Evolutionary conservation across 1,140 invertebrate species (phyloP).

Genomic region (Caenorhabditis briggsae): DNA sequence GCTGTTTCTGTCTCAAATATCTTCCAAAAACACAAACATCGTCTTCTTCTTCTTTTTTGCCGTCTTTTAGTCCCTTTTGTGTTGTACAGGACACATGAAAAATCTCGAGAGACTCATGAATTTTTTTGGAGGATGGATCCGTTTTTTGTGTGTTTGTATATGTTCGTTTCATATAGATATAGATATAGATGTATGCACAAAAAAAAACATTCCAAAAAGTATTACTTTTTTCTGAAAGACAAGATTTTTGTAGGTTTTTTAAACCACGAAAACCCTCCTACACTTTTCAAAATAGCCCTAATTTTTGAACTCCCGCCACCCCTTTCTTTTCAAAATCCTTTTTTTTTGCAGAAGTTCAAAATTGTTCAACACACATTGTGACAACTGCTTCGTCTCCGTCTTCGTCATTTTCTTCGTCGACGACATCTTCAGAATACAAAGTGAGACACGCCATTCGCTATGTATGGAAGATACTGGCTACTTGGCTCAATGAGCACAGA

Average conservation of each 20-base stretch:
- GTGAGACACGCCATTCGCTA: slow-evolving; percentile 33
- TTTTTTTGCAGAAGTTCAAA: slow-evolving; percentile 37
- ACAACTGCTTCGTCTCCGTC: background rate
- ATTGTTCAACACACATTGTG: slow-evolving; percentile 44
- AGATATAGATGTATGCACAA: background rate
- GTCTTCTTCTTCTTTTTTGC: background rate
- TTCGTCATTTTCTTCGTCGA: background rate
- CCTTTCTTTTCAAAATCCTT: background rate
- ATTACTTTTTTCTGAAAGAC: background rate
- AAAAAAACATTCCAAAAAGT: slow-evolving; percentile 13
- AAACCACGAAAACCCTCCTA: no score
- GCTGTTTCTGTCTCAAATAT: background rate
- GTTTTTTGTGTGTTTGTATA: background rate
- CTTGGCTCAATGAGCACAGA: slow-evolving; percentile 11
- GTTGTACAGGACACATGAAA: background rate
- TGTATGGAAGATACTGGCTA: background rate
- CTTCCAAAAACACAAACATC: background rate
- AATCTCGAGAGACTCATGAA: slow-evolving; percentile 48
- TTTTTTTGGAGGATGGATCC: background rate
- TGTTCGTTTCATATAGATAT: background rate
- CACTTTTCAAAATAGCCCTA: background rate
- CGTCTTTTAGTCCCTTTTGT: no score
- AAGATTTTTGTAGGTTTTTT: background rate
- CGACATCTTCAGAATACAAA: slow-evolving; percentile 42
- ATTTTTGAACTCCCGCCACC: background rate